Percentiles rank a stretch among this genome's conserved stretches.
phyloP scores from a whole-genome alignment of 2,113 vertebrate genomes.

The Saguinus midas region DNA sequence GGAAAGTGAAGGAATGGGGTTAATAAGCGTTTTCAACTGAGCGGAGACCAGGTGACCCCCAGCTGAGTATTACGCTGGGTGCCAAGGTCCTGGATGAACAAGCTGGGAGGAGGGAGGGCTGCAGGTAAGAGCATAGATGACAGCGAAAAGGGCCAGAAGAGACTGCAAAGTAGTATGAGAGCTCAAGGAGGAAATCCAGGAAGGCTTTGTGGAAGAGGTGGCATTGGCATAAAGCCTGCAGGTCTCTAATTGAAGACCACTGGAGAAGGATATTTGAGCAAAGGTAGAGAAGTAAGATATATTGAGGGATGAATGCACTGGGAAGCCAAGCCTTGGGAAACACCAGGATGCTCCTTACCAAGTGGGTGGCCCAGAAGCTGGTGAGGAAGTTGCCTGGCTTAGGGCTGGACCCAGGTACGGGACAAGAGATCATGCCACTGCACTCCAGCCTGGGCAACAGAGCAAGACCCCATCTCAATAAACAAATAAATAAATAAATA shows the following conservation, averaged over 20 bases:
- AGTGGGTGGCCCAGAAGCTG: no score
- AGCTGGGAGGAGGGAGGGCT: background rate
- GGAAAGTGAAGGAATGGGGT: background rate
- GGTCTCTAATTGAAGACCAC: no score
- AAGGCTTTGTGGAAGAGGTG: background rate
- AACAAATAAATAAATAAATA: no score
- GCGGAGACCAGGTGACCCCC: background rate
- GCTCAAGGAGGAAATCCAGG: background rate
- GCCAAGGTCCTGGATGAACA: background rate
- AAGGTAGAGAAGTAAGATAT: background rate
- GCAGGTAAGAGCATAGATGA: background rate
- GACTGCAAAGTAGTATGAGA: background rate
- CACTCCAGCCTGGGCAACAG: no score
- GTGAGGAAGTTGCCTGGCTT: background rate
- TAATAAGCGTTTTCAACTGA: background rate
- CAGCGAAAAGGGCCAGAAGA: background rate
- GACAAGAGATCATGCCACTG: background rate
- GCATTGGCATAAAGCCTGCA: background rate
- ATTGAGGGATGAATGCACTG: background rate
- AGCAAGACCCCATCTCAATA: no score
- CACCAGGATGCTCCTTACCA: background rate
- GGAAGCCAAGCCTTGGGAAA: background rate
- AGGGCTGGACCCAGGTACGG: background rate
- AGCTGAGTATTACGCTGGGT: background rate
- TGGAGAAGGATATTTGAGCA: no score